Base-by-base conservation (phyloP, 2,797 vertebrate species). In the Huso huso region DNA sequence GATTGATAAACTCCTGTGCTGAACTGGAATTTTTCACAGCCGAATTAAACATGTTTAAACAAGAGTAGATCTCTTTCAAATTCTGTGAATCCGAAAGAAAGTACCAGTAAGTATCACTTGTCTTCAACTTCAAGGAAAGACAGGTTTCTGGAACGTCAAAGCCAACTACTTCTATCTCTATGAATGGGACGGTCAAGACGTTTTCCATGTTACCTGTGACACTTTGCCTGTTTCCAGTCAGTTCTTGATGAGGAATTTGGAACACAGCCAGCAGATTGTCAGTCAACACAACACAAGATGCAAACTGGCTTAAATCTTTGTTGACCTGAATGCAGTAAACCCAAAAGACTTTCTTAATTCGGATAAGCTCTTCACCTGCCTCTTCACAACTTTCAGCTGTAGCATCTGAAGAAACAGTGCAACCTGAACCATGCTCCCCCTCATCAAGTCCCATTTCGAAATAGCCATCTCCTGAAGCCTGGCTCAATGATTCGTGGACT, bases 391-490 rank as follows among this genome's bases (percentile, higher is more conserved):
- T 52, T 1, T 49, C 68, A 10, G 82, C 79, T 23, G 74, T 66
- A 71, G 78, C 66, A n/a, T 87, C 80, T 0, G 83, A 84, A 2
- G 87, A 72, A 64, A 79, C 70, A 18, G 79, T 82, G 79, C 86
- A 86, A 68, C 88, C 82, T 0, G 85, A 79, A 57, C 82, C 79
- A 59, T 81, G 73, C 67, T 86, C 72, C 64, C 88, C 85, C 77
- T 92, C 86, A 0, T 92, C 90, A 65, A 93, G 88, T 52, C 93
- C 91, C 94, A 99, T 98, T 84, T 98, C 95, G 71, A 99, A 99
- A 84, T 99, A 98, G 10, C 95, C 94, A 61, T 94, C 94, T 70
- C 90, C 89, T 49, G 90, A 90, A 6, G 79, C 79, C 1, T 74
- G 71, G 11, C 73, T 74, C 66, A 71, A 73, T 62, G 77, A 76